Conservation (phyloP, 2,888 invertebrate species). For the Celastrina argiolus region DNA sequence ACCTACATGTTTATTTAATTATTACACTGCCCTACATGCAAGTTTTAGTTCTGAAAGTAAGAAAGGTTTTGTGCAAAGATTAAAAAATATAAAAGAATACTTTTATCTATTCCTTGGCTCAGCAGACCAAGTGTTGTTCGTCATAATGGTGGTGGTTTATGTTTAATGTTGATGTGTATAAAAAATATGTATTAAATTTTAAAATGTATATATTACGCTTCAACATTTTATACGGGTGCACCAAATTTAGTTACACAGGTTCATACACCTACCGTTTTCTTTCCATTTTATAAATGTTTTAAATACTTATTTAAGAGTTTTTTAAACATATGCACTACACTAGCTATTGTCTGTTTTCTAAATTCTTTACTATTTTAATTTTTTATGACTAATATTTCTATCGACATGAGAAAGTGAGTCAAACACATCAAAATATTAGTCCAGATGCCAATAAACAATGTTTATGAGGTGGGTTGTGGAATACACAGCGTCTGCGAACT, state of each 20-base stretch:
- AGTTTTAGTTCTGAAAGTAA: too few relatives aligned
- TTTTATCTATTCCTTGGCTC: neutral
- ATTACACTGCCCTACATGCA: too few relatives aligned
- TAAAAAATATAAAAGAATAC: neutral
- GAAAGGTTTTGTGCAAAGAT: neutral
- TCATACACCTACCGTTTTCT: too few relatives aligned
- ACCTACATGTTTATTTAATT: too few relatives aligned
- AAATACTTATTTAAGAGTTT: neutral
- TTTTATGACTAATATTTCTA: conserved; percentile 9
- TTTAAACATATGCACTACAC: neutral
- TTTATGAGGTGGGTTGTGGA: neutral
- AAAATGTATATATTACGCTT: neutral
- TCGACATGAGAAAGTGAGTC: conserved; percentile 12
- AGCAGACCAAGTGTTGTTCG: neutral
- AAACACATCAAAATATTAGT: conserved; percentile 13
- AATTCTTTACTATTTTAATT: neutral
- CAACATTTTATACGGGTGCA: too few relatives aligned
- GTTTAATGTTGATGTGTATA: neutral
- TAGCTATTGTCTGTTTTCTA: neutral
- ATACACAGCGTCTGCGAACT: neutral
- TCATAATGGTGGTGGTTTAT: neutral
- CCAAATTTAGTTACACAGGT: too few relatives aligned
- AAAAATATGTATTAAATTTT: neutral
- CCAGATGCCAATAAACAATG: conserved; percentile 3
- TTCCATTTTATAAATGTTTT: too few relatives aligned